Evolutionary conservation across 2,797 vertebrate species (phyloP), one percentile per base, ranked within the genome.

Genomic region (Luscinia megarhynchos): DNA sequence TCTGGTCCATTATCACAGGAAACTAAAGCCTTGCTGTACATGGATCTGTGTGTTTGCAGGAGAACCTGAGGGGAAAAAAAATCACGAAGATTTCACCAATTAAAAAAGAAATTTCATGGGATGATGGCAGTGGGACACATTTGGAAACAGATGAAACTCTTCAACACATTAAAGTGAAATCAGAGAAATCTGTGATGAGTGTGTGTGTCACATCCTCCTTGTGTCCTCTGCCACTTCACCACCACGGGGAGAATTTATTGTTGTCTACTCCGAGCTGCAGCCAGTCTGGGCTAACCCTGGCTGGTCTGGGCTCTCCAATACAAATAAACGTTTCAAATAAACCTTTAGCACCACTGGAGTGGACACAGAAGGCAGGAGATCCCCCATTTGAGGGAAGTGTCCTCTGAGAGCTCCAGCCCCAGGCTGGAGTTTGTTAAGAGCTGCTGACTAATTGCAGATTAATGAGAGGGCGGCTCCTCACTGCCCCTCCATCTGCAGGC

Each of bases 11-110:
- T 51, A 21, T 29, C 38, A 11, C 23, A n/a, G 38, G 11, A 64
- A 58, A 58, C 5, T 0, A n/a, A 51, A 57, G 1, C 12, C 27
- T 3, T 14, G 27, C 4, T 51, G 36, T 10, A 27, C 15, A 1
- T 3, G 27, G 51, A 32, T 12, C 29, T 24, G 45, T 29, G 59
- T 14, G 21, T 58, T 79, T 45, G 75, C 67, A 72, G 32, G 43
- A 32, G 22, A 50, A 22, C 18, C 32, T 12, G 64, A n/a, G 23
- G 34, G 9, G 0, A 4, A 15, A 22, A 19, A 13, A 43, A 53
- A 53, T 11, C 58, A 8, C 6, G 14, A 20, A 29, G 32, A 38
- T 43, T 57, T 18, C 36, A 63, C 29, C n/a, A 63, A 62, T 54
- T 54, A 21, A 46, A 26, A 55, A 48, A 19, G 40, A 36, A 36